A percentile compares a stretch with the other conserved stretches of the same genome.
Conservation (phyloP, 2,113 vertebrate genomes). For the Syrrhaptes paradoxus region DNA sequence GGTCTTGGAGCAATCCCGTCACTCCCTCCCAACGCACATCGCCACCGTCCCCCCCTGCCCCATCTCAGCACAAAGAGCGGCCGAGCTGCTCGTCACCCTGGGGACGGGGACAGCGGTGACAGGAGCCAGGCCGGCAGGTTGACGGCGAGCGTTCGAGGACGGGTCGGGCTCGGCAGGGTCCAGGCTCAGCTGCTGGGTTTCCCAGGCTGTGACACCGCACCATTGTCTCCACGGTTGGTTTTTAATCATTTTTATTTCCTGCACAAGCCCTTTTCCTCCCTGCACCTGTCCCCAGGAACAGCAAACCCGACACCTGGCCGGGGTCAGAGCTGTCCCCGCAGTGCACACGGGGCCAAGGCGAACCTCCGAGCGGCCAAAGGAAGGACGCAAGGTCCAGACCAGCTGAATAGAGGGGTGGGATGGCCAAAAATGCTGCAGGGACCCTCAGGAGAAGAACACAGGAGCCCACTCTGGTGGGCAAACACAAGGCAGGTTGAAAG, state of each 20-base stretch:
- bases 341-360: not conserved
- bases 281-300: not conserved
- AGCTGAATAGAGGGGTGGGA: not conserved
- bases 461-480: too few species aligned
- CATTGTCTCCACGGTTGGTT: not conserved
- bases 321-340: too few species aligned
- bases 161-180: rapidly evolving
- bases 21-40: not conserved
- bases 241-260: not conserved
- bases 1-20: not conserved
- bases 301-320: not conserved
- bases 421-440: not conserved
- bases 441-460: not conserved
- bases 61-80: not conserved
- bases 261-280: not conserved
- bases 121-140: not conserved
- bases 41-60: not conserved
- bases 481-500: not conserved
- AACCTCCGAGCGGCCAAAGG: not conserved
- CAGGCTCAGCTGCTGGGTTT: not conserved
- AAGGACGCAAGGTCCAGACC: not conserved
- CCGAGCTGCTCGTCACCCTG: not conserved
- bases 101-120: not conserved
- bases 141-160: rapidly evolving
- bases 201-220: not conserved